These are phyloP conservation scores for Archaeoteleia sp. DNA, from an alignment of 2,888 invertebrate species.

Conservation along the genomic window DNA sequence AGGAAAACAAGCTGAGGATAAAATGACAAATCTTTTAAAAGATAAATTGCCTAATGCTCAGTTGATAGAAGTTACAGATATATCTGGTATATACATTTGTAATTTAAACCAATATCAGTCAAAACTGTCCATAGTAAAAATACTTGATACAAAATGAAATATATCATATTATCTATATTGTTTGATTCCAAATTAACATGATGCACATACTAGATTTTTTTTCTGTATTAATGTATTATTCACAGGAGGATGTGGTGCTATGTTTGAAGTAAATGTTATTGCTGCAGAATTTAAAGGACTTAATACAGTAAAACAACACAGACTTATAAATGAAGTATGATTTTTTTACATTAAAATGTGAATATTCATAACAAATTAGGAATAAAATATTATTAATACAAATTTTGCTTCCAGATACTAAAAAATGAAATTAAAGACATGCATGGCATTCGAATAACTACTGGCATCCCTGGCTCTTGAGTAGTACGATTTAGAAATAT, in stretches of 20 bases:
- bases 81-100: conserved; percentile 76
- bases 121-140: conserved; percentile 27
- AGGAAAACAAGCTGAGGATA: conserved; percentile 70
- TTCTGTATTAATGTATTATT: conserved; percentile 10
- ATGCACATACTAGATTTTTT: too few relatives aligned
- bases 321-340: conserved; percentile 80
- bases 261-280: conserved; percentile 84
- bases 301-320: conserved; percentile 84
- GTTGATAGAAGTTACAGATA: conserved; percentile 81
- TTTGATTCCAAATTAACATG: too few relatives aligned
- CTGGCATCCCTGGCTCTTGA: conserved; percentile 76
- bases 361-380: conserved; percentile 11
- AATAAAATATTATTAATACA: conserved; percentile 7
- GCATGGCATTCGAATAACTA: conserved; percentile 88
- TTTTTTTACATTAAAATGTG: conserved; percentile 8
- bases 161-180: conserved; percentile 3
- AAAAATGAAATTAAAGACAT: conserved; percentile 87
- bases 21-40: conserved; percentile 74
- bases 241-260: conserved; percentile 86
- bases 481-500: conserved; percentile 4
- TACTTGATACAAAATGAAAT: neutral
- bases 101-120: conserved; percentile 12
- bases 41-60: conserved; percentile 79
- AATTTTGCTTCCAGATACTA: conserved; percentile 76
- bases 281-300: conserved; percentile 83